phyloP scores from a whole-genome alignment of 2,113 vertebrate species.

The Elgaria multicarinata region DNA sequence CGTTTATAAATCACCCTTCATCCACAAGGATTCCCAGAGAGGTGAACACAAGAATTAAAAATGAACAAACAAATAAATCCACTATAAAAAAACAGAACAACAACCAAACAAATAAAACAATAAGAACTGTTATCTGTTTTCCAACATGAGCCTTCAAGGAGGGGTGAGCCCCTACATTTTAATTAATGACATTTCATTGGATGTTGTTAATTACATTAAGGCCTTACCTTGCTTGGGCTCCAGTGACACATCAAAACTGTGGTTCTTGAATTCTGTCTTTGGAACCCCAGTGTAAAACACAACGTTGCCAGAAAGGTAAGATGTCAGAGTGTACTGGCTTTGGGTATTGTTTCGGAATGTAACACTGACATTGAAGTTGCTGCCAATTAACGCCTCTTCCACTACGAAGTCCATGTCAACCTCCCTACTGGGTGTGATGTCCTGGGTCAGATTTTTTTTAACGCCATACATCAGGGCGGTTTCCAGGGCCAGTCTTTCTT shows the following conservation, averaged over 20 bases:
- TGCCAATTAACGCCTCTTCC: constrained; percentile 81
- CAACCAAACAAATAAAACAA: too few relatives aligned
- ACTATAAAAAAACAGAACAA: too few relatives aligned
- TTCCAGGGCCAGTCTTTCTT: constrained; percentile 89
- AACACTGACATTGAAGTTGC: constrained; percentile 85
- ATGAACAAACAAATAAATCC: too few relatives aligned
- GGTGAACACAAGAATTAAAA: too few relatives aligned
- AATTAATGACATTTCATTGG: not conserved
- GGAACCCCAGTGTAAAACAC: constrained; percentile 92
- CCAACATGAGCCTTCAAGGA: not conserved
- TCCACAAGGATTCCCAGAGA: too few relatives aligned
- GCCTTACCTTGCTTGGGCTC: constrained; percentile 77
- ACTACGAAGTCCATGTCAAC: constrained; percentile 84
- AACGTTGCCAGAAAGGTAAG: constrained; percentile 87
- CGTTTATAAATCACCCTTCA: too few relatives aligned
- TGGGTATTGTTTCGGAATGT: constrained; percentile 83
- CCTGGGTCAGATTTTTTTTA: constrained; percentile 74
- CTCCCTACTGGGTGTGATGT: constrained; percentile 48
- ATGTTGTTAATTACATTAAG: not conserved
- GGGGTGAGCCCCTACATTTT: not conserved
- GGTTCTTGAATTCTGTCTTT: constrained; percentile 85
- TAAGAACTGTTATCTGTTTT: not conserved
- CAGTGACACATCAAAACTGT: constrained; percentile 68
- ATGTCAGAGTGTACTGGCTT: constrained; percentile 71
- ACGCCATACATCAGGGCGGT: constrained; percentile 89